Evolutionary conservation across 2,797 vertebrate genomes (phyloP).

Genomic region (Mycteria americana): DNA sequence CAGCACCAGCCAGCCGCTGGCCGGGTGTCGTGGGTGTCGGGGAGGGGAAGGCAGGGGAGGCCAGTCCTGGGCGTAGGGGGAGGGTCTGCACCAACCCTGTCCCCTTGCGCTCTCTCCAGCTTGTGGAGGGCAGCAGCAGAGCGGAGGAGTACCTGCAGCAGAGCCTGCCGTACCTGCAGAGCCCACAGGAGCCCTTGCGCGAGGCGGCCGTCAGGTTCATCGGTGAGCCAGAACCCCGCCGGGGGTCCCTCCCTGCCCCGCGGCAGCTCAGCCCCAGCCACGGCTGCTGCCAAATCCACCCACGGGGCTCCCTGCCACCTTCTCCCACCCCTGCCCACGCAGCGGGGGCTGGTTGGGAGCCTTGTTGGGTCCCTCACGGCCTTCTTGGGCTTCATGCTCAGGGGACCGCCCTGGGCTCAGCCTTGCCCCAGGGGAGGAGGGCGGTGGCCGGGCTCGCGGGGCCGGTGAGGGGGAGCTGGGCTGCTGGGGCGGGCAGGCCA

Average conservation of each 20-base stretch:
- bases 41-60: neutral
- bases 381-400: neutral
- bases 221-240: neutral
- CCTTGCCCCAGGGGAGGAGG: neutral
- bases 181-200: too few species aligned
- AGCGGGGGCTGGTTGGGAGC: neutral
- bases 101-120: neutral
- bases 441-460: rapidly evolving
- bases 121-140: neutral
- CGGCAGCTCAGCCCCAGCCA: neutral
- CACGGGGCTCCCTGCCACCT: neutral
- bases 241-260: neutral
- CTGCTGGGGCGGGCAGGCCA: neutral
- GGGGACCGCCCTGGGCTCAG: neutral
- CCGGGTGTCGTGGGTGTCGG: too few species aligned
- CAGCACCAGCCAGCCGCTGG: neutral
- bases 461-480: too few species aligned
- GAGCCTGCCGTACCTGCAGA: neutral
- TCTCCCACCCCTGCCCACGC: too few species aligned
- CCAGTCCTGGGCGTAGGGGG: neutral
- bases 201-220: neutral
- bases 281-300: neutral
- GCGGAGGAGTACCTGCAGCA: neutral
- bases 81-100: neutral
- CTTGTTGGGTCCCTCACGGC: neutral